Evolutionary conservation across 2,797 vertebrate species (phyloP).

Genomic region (Naso thynnoides): DNA sequence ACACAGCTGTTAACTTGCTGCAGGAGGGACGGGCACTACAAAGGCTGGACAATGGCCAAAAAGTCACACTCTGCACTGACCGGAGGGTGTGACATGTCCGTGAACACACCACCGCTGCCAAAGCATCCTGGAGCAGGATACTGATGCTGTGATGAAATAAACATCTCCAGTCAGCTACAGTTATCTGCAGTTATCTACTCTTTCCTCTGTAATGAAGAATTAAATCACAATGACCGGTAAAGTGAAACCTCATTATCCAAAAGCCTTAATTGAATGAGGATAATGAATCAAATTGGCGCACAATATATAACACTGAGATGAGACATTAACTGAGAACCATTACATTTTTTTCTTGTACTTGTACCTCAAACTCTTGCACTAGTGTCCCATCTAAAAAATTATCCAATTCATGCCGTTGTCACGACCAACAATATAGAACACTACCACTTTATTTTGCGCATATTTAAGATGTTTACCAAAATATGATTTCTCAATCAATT

Average conservation of each 20-base stretch:
- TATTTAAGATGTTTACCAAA: background rate
- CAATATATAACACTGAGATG: conserved; percentile 18
- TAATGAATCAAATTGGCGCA: conserved; percentile 49
- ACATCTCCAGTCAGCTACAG: background rate
- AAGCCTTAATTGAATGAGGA: conserved; percentile 40
- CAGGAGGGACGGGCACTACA: background rate
- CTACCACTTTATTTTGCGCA: background rate
- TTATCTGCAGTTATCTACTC: conserved; percentile 9
- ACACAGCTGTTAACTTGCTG: conserved; percentile 3
- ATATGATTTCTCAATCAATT: background rate
- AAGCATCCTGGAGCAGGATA: conserved; percentile 1
- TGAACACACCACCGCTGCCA: background rate
- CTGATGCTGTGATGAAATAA: conserved; percentile 10
- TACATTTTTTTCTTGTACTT: conserved; percentile 15
- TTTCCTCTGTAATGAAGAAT: conserved; percentile 37
- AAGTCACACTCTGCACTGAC: background rate
- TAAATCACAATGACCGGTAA: conserved; percentile 45
- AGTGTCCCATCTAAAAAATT: no score
- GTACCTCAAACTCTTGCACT: background rate
- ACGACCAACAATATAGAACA: background rate
- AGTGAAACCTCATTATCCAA: conserved; percentile 47
- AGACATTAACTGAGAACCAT: conserved; percentile 7
- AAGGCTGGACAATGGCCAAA: background rate
- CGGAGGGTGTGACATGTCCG: background rate
- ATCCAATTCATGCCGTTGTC: no score